These are phyloP conservation scores for Hyla sarda DNA, from an alignment of 2,113 vertebrate genomes.

Conservation along the genomic window DNA sequence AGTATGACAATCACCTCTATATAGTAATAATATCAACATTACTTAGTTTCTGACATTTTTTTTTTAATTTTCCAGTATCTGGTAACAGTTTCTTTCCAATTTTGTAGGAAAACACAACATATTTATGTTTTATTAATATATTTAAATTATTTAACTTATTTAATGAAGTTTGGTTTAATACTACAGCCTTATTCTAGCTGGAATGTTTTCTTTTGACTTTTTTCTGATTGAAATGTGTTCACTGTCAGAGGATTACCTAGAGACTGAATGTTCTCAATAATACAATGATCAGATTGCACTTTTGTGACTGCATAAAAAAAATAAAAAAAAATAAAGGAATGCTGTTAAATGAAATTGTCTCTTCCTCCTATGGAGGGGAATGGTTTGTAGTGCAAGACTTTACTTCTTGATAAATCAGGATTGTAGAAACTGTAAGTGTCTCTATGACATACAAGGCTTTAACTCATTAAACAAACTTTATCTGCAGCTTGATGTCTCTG, in stretches of 20 bases:
- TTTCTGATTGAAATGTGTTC: not conserved
- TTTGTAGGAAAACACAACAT: constrained; percentile 53
- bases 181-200: not conserved
- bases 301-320: not conserved
- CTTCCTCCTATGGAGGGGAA: constrained; percentile 24
- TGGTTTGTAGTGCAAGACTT: not conserved
- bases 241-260: not conserved
- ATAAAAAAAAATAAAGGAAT: not conserved
- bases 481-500: not conserved
- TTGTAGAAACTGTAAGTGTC: not conserved
- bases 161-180: constrained; percentile 11
- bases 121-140: constrained; percentile 53
- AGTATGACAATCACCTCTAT: too few relatives aligned
- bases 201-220: not conserved
- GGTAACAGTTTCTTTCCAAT: constrained; percentile 45
- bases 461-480: constrained; percentile 19
- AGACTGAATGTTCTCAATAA: not conserved
- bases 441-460: not conserved
- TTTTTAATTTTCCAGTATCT: constrained; percentile 49
- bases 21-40: not conserved
- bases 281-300: not conserved
- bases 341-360: not conserved
- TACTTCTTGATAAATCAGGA: not conserved
- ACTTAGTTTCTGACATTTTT: not conserved
- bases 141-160: constrained; percentile 59